Evolutionary conservation across 2,888 invertebrate species (phyloP).

Genomic region (Netelia virgata): DNA sequence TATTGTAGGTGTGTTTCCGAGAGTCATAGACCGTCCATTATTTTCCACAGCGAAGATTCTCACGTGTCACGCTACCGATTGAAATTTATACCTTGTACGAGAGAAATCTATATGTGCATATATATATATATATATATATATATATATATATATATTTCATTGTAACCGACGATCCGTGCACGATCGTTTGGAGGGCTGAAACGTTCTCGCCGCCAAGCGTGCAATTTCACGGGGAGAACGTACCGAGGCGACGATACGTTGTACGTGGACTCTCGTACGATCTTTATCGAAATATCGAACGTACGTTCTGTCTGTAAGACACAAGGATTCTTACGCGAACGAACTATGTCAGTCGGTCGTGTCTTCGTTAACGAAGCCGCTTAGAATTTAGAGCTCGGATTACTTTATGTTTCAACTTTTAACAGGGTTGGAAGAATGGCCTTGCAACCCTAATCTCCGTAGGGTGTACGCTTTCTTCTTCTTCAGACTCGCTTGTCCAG

Average conservation of each 20-base stretch:
- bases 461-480: too few relatives aligned
- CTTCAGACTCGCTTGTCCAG: too few relatives aligned
- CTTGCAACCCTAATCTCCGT: constrained; percentile 19
- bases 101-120: neutral
- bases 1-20: too few relatives aligned
- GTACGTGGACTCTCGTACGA: too few relatives aligned
- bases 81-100: constrained; percentile 45
- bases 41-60: constrained; percentile 47
- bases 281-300: too few relatives aligned
- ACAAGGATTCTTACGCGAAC: constrained; percentile 17
- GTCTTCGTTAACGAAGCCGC: constrained; percentile 61
- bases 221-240: constrained; percentile 42
- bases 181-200: constrained; percentile 26
- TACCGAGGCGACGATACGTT: neutral
- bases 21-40: neutral
- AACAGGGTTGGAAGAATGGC: constrained; percentile 20
- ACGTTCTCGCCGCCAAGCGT: constrained; percentile 30
- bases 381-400: constrained; percentile 49
- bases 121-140: constrained; percentile 6
- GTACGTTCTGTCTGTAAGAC: too few relatives aligned
- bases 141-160: constrained; percentile 5
- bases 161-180: constrained; percentile 45
- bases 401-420: constrained; percentile 31
- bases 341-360: constrained; percentile 65
- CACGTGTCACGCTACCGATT: constrained; percentile 60